phyloP scores from a whole-genome alignment of 2,888 invertebrate species.

The Vesta saturnalis region DNA sequence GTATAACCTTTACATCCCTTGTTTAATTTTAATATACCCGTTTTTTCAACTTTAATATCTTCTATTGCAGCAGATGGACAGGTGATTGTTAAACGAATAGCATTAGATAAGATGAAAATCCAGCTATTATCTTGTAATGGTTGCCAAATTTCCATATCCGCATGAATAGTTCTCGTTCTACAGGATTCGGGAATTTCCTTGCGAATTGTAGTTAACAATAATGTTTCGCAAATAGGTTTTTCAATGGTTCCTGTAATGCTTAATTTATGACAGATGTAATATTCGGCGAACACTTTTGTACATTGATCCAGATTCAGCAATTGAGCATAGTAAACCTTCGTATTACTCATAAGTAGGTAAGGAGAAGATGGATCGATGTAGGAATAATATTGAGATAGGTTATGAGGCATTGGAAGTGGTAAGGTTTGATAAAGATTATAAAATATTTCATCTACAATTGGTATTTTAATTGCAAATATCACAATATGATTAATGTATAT shows the following conservation, averaged over 20 bases:
- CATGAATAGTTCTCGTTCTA: neutral
- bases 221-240: neutral
- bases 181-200: neutral
- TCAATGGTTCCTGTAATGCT: neutral
- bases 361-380: neutral
- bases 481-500: neutral
- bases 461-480: neutral
- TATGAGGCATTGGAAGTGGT: neutral
- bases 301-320: neutral
- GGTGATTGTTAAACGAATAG: neutral
- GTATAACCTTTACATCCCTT: neutral
- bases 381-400: neutral
- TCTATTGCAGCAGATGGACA: neutral
- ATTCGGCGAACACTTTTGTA: neutral
- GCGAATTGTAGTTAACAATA: neutral
- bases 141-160: neutral
- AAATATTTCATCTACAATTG: neutral
- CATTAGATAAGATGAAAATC: neutral
- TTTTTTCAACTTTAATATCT: neutral
- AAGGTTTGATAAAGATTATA: neutral
- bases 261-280: neutral
- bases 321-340: neutral
- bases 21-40: neutral
- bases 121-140: neutral
- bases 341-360: conserved; percentile 1